Percentiles rank a stretch among this genome's conserved stretches.
phyloP scores from a whole-genome alignment of 2,888 invertebrate genomes.

The Drosophila paranaensis region DNA sequence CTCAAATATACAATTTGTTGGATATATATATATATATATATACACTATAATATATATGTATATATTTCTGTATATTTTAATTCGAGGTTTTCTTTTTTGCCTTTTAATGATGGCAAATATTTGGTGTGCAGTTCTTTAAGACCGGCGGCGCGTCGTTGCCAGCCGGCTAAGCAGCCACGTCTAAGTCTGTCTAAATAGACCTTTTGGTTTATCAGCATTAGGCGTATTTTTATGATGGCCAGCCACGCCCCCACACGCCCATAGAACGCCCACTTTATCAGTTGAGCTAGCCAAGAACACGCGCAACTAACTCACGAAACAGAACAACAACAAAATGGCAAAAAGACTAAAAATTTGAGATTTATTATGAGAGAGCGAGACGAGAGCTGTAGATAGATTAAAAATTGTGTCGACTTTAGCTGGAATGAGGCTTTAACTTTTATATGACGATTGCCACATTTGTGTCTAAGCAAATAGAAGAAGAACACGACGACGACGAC shows the following conservation, averaged over 20 bases:
- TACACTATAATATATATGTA: neutral
- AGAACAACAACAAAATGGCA: conserved; percentile 41
- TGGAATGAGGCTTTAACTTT: conserved; percentile 41
- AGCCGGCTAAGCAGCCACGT: neutral
- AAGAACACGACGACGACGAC: neutral
- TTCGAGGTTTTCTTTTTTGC: conserved; percentile 5
- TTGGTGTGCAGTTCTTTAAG: conserved; percentile 66
- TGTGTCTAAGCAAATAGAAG: conserved; percentile 58
- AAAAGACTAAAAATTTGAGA: conserved; percentile 51
- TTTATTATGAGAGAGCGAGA: conserved; percentile 39
- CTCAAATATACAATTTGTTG: conserved; percentile 9
- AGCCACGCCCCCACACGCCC: conserved; percentile 11
- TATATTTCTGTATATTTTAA: neutral
- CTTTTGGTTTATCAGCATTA: conserved; percentile 51
- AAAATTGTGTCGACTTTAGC: conserved; percentile 28
- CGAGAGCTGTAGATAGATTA: conserved; percentile 39
- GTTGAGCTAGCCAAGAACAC: conserved; percentile 34
- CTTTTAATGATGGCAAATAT: conserved; percentile 57
- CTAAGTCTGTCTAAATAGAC: conserved; percentile 55
- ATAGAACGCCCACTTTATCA: conserved; percentile 43
- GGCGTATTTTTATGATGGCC: conserved; percentile 39
- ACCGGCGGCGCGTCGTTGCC: conserved; percentile 31
- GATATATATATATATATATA: conserved; percentile 4
- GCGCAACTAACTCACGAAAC: conserved; percentile 23
- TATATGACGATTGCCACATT: conserved; percentile 58